Conservation (phyloP, 2,888 invertebrate genomes). For the Scrobipalpa costella region DNA sequence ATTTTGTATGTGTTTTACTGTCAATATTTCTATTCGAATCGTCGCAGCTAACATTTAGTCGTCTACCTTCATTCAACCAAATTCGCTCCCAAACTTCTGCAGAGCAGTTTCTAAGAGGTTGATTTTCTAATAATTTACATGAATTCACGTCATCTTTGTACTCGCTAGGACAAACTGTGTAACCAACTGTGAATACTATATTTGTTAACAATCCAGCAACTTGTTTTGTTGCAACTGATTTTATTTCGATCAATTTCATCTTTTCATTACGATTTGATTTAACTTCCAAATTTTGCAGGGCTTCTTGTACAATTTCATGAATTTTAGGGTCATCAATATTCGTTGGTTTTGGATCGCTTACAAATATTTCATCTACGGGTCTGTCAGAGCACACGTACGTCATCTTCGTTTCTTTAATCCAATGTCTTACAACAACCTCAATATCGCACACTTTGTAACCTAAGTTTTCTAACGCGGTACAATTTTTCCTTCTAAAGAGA, state of each 20-base stretch:
- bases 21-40: slow-evolving; percentile 31
- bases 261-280: slow-evolving; percentile 58
- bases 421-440: slow-evolving; percentile 51
- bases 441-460: slow-evolving; percentile 61
- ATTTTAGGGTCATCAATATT: slow-evolving; percentile 45
- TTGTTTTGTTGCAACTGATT: slow-evolving; percentile 70
- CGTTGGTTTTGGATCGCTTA: slow-evolving; percentile 33
- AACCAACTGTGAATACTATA: slow-evolving; percentile 81
- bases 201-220: slow-evolving; percentile 80
- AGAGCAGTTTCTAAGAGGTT: slow-evolving; percentile 53
- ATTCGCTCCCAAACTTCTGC: slow-evolving; percentile 79
- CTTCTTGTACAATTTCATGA: slow-evolving; percentile 57
- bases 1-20: slow-evolving; percentile 6
- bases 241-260: slow-evolving; percentile 63
- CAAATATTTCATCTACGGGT: slow-evolving; percentile 50
- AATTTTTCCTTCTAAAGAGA: slow-evolving; percentile 47
- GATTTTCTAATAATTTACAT: slow-evolving; percentile 54
- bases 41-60: slow-evolving; percentile 60
- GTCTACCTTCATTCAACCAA: slow-evolving; percentile 76
- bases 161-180: slow-evolving; percentile 75
- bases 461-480: slow-evolving; percentile 47
- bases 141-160: slow-evolving; percentile 41
- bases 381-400: slow-evolving; percentile 55
- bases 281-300: slow-evolving; percentile 62
- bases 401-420: slow-evolving; percentile 53